A percentile compares a stretch with the other conserved stretches of the same genome.
phyloP scores from a whole-genome alignment of 2,888 invertebrate genomes.

The Pterobdella sp. region DNA sequence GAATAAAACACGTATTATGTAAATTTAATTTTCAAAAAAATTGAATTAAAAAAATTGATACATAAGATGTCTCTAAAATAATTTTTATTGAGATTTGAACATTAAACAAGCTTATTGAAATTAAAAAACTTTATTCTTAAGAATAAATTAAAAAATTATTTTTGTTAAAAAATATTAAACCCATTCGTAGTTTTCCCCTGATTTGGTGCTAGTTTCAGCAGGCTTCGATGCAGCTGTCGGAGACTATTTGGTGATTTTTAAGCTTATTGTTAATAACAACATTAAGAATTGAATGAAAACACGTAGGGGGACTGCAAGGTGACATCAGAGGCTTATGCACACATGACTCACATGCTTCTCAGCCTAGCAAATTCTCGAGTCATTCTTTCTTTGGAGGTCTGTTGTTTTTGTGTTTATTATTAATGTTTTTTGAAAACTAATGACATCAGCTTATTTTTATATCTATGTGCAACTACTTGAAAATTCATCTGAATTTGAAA shows the following conservation, averaged over 20 bases:
- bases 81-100: background rate
- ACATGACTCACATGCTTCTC: constrained; percentile 75
- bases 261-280: background rate
- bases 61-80: background rate
- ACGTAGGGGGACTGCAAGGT: constrained; percentile 66
- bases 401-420: too few relatives aligned
- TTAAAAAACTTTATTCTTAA: too few relatives aligned
- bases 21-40: background rate
- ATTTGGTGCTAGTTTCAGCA: constrained; percentile 49
- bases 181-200: constrained; percentile 57
- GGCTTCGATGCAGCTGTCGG: constrained; percentile 50
- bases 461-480: too few relatives aligned
- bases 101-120: background rate
- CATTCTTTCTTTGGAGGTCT: constrained; percentile 40
- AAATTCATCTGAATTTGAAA: too few relatives aligned
- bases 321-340: constrained; percentile 79
- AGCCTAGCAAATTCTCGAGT: constrained; percentile 74
- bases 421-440: too few relatives aligned
- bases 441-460: too few relatives aligned
- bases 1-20: background rate
- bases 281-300: background rate
- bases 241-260: constrained; percentile 46
- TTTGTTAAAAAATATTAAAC: background rate
- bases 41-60: background rate
- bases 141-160: background rate